Base-by-base conservation (phyloP, 2,888 invertebrate genomes). In the Volucella inanis region DNA sequence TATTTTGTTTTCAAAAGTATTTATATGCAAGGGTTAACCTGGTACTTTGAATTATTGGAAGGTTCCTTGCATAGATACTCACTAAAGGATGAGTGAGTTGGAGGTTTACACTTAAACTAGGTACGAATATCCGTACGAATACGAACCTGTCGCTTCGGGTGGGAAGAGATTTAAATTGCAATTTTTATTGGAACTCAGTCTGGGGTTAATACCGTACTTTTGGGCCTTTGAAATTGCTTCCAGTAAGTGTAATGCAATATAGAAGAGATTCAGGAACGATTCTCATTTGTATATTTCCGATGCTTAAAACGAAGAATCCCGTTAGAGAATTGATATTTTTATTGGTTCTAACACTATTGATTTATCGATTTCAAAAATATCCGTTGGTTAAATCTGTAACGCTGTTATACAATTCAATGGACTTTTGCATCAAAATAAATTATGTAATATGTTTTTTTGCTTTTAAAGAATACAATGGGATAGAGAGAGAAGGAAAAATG, bases 1-100 rank as follows among this genome's bases (percentile, higher is more conserved):
- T 45, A 67, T 75, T 75, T 75, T 75, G 67, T 75, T 67, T 75
- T 59, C 49, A 75, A 67, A 75, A 50, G 50, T 75, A 67, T 75
- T 75, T 75, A 65, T 75, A 65, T 75, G 59, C 75, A 75, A 39
- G 75, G 75, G 50, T 59, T 75, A 50, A 38, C 39, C 49, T 49
- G 57, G 22, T 74, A 54, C 62, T 8, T 18, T 9, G 41, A 43
- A 49, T 22, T 57, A 31, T 50, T 50, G 67, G 55, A 55, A 59
- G 43, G 65, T 59, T 22, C 31, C 65, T 65, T 67, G 50, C 75
- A 50, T 31, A 31, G 31, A 31, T 65, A 50, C 39, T 43, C 41
- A 12, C 31, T 57, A 31, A 31, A 0, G 31, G 4, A 31, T 65
- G 67, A 67, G 75, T 43, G 57, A 67, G 59, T 31, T 65, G 41